Evolutionary conservation across 30 jellyfish, hydroid and myxozoan species (phyloP).

Genomic region (Hydractinia echinata): DNA sequence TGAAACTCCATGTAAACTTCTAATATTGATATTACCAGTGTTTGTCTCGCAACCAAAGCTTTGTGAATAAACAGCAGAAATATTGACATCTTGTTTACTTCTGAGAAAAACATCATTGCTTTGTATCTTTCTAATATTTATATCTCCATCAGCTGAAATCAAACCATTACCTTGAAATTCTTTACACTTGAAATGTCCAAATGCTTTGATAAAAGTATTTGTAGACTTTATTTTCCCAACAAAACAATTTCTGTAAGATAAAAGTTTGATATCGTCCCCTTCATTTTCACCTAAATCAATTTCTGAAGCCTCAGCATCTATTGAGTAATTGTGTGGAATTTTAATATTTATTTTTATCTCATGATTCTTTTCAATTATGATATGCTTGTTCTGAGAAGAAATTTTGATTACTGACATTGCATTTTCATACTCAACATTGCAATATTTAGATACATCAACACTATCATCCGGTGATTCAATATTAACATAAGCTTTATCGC

Average conservation of each 20-base stretch:
- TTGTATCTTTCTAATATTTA: not conserved
- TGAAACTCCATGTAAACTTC: conserved; percentile 22
- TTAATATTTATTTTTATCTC: not conserved
- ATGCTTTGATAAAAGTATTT: not conserved
- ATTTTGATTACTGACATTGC: not conserved
- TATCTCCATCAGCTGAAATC: not conserved
- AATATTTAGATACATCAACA: conserved; percentile 3
- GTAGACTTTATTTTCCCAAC: conserved; percentile 32
- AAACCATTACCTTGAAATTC: conserved; percentile 20
- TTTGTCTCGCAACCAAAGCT: not conserved
- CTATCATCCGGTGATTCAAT: conserved; percentile 16
- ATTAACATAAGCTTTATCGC: conserved; percentile 18
- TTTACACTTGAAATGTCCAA: conserved; percentile 23
- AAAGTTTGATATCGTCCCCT: conserved; percentile 7
- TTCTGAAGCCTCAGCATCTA: not conserved
- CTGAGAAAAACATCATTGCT: not conserved
- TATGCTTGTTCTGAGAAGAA: not conserved
- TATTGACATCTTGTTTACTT: not conserved
- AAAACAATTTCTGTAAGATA: conserved; percentile 21
- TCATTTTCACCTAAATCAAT: conserved; percentile 15
- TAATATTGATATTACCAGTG: conserved; percentile 21
- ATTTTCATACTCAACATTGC: not conserved
- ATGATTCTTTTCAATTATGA: not conserved
- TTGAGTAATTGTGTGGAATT: conserved; percentile 27
- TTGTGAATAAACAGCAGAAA: conserved; percentile 3